Conservation (phyloP, 2,797 vertebrate genomes). For the Taeniopygia guttata region DNA sequence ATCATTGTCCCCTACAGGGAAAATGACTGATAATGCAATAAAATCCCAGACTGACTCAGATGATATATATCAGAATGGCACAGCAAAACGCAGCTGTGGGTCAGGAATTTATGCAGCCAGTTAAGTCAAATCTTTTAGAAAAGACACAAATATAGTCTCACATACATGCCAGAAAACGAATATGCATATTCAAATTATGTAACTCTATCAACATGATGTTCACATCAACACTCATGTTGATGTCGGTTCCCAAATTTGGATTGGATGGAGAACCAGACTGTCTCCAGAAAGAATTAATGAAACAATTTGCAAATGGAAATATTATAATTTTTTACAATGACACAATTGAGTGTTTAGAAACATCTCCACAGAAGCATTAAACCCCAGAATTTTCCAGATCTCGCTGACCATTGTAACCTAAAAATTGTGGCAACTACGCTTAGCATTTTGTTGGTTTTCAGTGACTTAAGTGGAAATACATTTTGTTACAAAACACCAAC, state of each 20-base stretch:
- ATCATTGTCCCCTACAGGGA: fast-evolving
- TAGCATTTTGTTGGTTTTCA: background rate
- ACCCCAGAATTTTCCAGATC: background rate
- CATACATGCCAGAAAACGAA: background rate
- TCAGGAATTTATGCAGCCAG: background rate
- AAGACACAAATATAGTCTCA: background rate
- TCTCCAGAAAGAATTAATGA: background rate
- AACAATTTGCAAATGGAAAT: background rate
- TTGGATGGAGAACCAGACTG: background rate
- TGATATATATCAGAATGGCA: background rate
- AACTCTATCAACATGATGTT: background rate
- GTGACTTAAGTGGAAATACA: background rate
- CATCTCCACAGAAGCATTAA: background rate
- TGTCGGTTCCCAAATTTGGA: background rate
- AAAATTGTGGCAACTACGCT: background rate
- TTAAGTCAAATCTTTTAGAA: background rate
- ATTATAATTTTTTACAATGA: background rate
- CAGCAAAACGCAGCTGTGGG: background rate
- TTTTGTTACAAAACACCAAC: constrained; percentile 30
- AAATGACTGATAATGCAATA: background rate
- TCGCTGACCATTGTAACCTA: background rate
- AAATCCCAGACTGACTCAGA: background rate
- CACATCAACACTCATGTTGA: background rate
- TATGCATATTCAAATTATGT: background rate
- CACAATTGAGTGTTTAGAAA: background rate